A percentile compares a stretch with the other conserved stretches of the same genome.
phyloP scores from a whole-genome alignment of 1,140 invertebrate species.

The Rhagoletis pomonella region DNA sequence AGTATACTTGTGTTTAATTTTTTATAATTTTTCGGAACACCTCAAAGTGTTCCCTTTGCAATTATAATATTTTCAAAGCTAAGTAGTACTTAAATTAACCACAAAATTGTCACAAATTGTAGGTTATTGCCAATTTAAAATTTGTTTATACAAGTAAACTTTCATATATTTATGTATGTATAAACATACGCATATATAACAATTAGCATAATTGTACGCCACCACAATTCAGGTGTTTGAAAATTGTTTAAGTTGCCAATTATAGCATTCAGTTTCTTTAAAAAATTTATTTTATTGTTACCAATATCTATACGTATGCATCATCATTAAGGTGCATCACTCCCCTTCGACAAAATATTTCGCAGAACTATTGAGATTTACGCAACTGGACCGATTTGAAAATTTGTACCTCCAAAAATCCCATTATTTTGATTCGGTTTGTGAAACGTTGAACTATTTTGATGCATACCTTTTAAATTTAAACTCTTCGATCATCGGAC shows the following conservation, averaged over 20 bases:
- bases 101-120: constrained; percentile 7
- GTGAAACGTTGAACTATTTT: no score
- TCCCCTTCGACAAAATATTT: no score
- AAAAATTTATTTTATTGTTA: neutral
- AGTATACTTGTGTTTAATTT: neutral
- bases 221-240: neutral
- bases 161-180: no score
- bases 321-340: no score
- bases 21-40: neutral
- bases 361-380: no score
- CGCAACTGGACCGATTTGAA: no score
- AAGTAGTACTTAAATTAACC: neutral
- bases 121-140: neutral
- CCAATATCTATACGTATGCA: no score
- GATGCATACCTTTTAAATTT: no score
- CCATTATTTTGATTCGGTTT: no score
- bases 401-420: no score
- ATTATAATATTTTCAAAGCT: neutral
- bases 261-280: constrained; percentile 4
- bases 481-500: no score
- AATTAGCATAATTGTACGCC: constrained; percentile 24
- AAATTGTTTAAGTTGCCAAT: constrained; percentile 2
- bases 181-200: neutral
- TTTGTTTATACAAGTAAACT: neutral
- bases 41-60: neutral